These are phyloP conservation scores for Caenorhabditis auriculariae DNA, from an alignment of 2,888 invertebrate genomes.

Conservation along the genomic window DNA sequence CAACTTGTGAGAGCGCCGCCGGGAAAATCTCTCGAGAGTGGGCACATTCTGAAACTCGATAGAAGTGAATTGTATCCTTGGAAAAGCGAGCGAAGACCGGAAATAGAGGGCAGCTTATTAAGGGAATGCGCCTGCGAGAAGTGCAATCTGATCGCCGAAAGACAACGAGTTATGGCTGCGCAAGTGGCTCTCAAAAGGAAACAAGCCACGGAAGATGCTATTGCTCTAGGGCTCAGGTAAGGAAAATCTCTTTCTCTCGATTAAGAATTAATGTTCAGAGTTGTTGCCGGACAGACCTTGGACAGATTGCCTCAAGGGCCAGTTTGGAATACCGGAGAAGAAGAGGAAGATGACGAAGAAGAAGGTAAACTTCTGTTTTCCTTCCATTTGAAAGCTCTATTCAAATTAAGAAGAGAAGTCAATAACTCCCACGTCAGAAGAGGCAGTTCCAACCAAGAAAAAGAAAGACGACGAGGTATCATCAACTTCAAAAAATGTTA, in stretches of 20 bases:
- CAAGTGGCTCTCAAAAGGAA: conserved; percentile 69
- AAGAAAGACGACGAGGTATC: conserved; percentile 6
- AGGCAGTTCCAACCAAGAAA: conserved; percentile 4
- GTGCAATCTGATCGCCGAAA: conserved; percentile 93
- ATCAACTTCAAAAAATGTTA: neutral
- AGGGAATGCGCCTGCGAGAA: conserved; percentile 95
- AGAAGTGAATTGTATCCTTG: too few relatives aligned
- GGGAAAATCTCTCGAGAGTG: too few relatives aligned
- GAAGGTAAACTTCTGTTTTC: conserved; percentile 12
- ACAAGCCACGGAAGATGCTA: conserved; percentile 62
- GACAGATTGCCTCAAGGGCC: conserved; percentile 80
- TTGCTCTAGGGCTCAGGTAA: conserved; percentile 57
- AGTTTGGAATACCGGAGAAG: conserved; percentile 72
- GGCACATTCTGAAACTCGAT: too few relatives aligned
- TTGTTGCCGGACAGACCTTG: conserved; percentile 68
- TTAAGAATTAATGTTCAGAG: conserved; percentile 16
- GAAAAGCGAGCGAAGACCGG: too few relatives aligned
- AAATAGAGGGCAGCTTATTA: conserved; percentile 23
- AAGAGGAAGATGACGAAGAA: conserved; percentile 19
- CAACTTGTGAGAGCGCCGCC: too few relatives aligned
- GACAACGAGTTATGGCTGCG: conserved; percentile 97
- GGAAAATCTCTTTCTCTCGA: neutral
- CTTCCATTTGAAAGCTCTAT: too few relatives aligned
- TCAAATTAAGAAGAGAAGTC: too few relatives aligned
- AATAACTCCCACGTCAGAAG: conserved; percentile 7